Evolutionary conservation across 1,140 invertebrate genomes (phyloP).

Genomic region (Magallana gigas): DNA sequence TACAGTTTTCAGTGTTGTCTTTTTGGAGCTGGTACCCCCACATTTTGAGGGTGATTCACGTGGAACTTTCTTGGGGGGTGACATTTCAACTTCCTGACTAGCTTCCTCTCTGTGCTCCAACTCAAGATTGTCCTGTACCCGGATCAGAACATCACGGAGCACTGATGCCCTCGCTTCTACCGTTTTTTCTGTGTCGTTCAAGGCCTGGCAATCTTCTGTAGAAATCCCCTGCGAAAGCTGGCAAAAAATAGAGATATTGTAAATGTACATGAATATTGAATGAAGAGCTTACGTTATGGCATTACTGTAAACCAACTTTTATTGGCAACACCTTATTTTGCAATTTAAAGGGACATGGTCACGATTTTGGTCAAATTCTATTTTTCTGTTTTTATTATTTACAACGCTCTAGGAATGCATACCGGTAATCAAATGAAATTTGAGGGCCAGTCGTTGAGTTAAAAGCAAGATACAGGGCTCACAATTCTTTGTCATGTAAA

Average conservation of each 20-base stretch:
- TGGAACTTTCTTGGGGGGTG: background rate
- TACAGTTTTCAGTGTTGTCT: background rate
- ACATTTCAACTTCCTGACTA: conserved; percentile 13
- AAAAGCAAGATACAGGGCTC: too few species aligned
- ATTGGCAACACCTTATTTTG: too few species aligned
- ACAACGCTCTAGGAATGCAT: too few species aligned
- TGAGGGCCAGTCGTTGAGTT: too few species aligned
- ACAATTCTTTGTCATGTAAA: too few species aligned
- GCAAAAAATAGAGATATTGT: background rate
- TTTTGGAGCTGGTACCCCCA: background rate
- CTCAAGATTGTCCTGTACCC: background rate
- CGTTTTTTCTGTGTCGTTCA: background rate
- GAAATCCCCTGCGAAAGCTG: conserved; percentile 6
- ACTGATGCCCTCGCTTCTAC: background rate
- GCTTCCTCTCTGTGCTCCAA: background rate
- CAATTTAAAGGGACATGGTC: too few species aligned
- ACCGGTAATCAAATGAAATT: too few species aligned
- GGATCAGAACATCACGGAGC: background rate
- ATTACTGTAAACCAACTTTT: too few species aligned
- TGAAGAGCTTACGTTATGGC: too few species aligned
- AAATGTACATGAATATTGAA: background rate
- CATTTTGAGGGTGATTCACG: background rate
- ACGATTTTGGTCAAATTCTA: too few species aligned
- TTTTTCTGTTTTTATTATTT: too few species aligned
- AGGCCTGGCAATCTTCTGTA: background rate